Evolutionary conservation across 1,140 invertebrate species (phyloP), one percentile per base, ranked within the genome.

Genomic region (Palaemon carinicauda): DNA sequence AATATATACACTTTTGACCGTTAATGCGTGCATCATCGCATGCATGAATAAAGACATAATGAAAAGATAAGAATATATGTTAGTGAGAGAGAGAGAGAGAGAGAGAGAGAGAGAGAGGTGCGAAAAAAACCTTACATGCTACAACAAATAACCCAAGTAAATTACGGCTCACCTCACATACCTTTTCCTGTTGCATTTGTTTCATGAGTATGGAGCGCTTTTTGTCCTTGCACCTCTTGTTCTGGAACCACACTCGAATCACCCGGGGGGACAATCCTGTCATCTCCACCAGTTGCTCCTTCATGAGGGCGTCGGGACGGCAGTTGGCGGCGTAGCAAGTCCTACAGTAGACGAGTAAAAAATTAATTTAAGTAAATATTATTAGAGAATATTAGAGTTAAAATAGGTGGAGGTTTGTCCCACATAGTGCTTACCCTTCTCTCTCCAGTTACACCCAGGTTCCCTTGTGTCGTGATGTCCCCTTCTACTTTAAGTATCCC

Each of bases 161-260:
- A 31, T n/a, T 27, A 79, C 52, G 33, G 33, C 87, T 83, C 80
- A 82, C 73, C 85, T 83, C 74, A 86, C 92, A 91, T 93, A 98
- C 98, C 96, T 99, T 99, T 92, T 99, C 98, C 90, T 96, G 94
- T 94, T 98, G 97, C 92, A 99, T 97, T 92, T 99, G 96, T 92
- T 99, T 99, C 94, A 99, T 96, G 87, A 98, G 95, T 52, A 99
- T 96, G 53, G 96, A 97, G 90, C 97, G 96, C 93, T 99, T 99
- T 92, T 99, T 99, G 92, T 99, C 98, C 92, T 99, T 99, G 93
- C 98, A 99, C 50, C 98, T 92, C 92, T 99, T 99, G 93, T 99
- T 99, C 92, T 99, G 97, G 93, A 99, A 99, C 98, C 98, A 99
- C 21, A 99, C 98, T 90, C 98, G 94, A 90, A 99, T 99, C 82